These are phyloP conservation scores for Notechis scutatus DNA, from an alignment of 2,113 vertebrate genomes.

Conservation along the genomic window DNA sequence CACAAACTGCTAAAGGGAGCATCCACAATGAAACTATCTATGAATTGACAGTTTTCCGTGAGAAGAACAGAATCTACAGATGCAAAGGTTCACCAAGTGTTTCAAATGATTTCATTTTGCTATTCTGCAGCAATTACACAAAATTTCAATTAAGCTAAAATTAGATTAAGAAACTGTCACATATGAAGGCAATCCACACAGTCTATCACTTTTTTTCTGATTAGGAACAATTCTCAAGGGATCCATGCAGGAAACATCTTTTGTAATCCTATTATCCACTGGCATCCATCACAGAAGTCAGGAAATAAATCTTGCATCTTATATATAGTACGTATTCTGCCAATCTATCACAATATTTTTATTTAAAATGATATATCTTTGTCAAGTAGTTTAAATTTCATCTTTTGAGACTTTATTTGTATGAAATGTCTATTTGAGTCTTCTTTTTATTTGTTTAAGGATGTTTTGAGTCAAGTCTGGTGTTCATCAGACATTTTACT, in stretches of 20 bases:
- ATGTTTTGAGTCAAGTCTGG: not conserved
- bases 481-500: not conserved
- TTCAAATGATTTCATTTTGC: not conserved
- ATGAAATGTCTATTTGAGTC: not conserved
- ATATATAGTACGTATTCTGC: not conserved
- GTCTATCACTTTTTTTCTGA: not conserved
- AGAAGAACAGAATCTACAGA: not conserved
- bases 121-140: not conserved
- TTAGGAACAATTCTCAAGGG: not conserved
- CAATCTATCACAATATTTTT: not conserved
- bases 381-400: not conserved
- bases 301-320: not conserved
- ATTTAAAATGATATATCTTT: not conserved
- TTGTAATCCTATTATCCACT: not conserved
- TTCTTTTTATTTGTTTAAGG: not conserved
- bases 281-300: not conserved
- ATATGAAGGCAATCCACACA: not conserved
- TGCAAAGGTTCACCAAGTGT: not conserved
- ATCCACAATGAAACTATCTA: not conserved
- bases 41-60: not conserved
- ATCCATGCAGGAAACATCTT: not conserved
- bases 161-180: not conserved
- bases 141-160: not conserved
- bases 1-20: not conserved
- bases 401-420: not conserved